Evolutionary conservation across 2,113 vertebrate genomes (phyloP), one percentile per base, ranked within the genome.

Genomic region (Ailurus styani): DNA sequence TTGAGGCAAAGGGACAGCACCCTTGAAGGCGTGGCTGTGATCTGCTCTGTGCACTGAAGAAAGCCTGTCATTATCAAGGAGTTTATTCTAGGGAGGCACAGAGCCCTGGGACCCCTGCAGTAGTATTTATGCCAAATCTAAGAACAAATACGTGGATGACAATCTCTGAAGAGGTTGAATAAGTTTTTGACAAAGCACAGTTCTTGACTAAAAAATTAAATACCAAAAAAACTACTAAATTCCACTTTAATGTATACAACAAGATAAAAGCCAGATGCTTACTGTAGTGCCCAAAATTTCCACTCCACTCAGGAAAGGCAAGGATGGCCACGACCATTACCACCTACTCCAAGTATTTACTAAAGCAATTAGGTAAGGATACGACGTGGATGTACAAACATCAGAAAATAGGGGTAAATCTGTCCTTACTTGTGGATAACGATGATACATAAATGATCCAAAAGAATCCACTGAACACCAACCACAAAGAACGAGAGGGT

Each of bases 51-150:
- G 31, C 52, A 45, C 40, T 11, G 15, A 21, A 37, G 27, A n/a
- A 77, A 52, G 7, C 0, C 1, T 2, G 18, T 20, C 27, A n/a
- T 70, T 21, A 25, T 18, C 50, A 18, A 40, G 78, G 11, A 23
- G 13, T 15, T 40, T 37, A 31, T 40, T 25, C 57, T 7, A 29
- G 68, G 47, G 20, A 25, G 0, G 1, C 64, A 64, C 0, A 31
- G 21, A 17, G 12, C 3, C 0, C 3, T 6, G 5, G 1, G 5
- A 40, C 42, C 6, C 8, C 25, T 9, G 6, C 14, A 29, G 47
- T 0, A 7, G 52, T 12, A 7, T n/a, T 10, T 17, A 18, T 3
- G 10, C 10, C 12, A 15, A 50, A 0, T 0, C 37, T 27, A 10
- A 70, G 82, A 50, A 78, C 14, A 25, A 60, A 31, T 8, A 25